phyloP scores from a whole-genome alignment of 1,140 invertebrate genomes.

The Linepithema humile region DNA sequence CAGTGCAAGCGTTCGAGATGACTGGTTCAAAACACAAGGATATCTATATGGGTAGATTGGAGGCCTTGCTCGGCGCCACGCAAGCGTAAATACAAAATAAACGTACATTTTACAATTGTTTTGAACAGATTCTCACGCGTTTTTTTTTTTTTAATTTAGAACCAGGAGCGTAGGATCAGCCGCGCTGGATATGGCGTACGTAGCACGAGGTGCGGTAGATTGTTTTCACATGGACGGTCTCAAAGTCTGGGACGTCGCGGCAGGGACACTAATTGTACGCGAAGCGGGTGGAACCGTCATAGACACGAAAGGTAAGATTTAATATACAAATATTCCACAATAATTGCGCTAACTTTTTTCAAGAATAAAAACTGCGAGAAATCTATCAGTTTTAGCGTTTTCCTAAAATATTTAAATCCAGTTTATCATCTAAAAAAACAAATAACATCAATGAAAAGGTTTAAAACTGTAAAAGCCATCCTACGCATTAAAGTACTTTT shows the following conservation, averaged over 20 bases:
- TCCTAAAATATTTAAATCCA: not conserved
- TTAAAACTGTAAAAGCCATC: not conserved
- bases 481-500: not conserved
- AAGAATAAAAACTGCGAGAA: not conserved
- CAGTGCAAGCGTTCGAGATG: slow-evolving; percentile 69
- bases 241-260: slow-evolving; percentile 89
- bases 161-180: slow-evolving; percentile 89
- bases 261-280: slow-evolving; percentile 87
- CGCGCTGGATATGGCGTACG: slow-evolving; percentile 88
- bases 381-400: not conserved
- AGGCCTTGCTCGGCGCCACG: slow-evolving; percentile 38
- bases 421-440: not conserved
- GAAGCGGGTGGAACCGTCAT: slow-evolving; percentile 91
- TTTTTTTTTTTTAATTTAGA: slow-evolving; percentile 78
- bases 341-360: not conserved
- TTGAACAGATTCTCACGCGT: not conserved
- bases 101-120: not conserved
- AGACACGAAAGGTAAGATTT: slow-evolving; percentile 86
- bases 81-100: slow-evolving; percentile 66
- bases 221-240: slow-evolving; percentile 88
- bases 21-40: slow-evolving; percentile 49
- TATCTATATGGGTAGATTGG: slow-evolving; percentile 59
- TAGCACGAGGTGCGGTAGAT: slow-evolving; percentile 89
- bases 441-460: not conserved
- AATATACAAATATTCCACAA: not conserved